Base-by-base conservation (phyloP, 2,888 invertebrate species). In the Nebria salina region DNA sequence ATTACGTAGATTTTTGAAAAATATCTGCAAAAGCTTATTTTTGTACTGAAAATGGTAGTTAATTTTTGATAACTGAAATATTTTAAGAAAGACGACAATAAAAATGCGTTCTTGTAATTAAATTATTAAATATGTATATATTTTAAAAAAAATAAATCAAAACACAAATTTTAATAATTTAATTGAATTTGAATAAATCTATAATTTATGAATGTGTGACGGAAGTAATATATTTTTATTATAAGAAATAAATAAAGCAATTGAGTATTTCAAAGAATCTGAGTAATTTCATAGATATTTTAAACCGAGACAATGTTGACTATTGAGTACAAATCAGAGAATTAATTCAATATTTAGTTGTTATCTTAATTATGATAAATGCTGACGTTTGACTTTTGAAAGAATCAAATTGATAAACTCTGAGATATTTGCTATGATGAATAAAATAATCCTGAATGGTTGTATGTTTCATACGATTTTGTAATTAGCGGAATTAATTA, bases 401-500 rank as follows among this genome's bases (percentile, higher is more conserved):
- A 68, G n/a, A 15, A 73, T 43, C 11, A 73, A 73, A 15, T 34
- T 34, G 7, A 26, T 73, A 26, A 73, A 41, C 43, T 41, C n/a
- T 6, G 9, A 43, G 26, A 41, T 15, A 43, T 41, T 41, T 13
- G 41, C 41, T 41, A n/a, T 73, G 42, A 73, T 42, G 5, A 1
- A 34, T 34, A 20, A 72, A 72, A 72, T 72, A 41, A 72, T 72
- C 7, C 42, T 8, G 15, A 1, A 13, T 9, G 42, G 13, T 41
- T 7, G 72, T 25, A n/a, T 34, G 8, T 34, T 34, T 72, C 26
- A 25, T 34, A 13, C 42, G 73, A 73, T 73, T 73, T 26, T 73
- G 43, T 73, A 73, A 73, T 73, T 73, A 73, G 73, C 43, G 42
- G 41, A 73, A 73, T 73, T 73, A 73, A 73, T 73, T 73, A 73